A percentile compares a stretch with the other conserved stretches of the same genome.
phyloP scores from a whole-genome alignment of 1,140 invertebrate genomes.

The Meloidogyne floridensis region DNA sequence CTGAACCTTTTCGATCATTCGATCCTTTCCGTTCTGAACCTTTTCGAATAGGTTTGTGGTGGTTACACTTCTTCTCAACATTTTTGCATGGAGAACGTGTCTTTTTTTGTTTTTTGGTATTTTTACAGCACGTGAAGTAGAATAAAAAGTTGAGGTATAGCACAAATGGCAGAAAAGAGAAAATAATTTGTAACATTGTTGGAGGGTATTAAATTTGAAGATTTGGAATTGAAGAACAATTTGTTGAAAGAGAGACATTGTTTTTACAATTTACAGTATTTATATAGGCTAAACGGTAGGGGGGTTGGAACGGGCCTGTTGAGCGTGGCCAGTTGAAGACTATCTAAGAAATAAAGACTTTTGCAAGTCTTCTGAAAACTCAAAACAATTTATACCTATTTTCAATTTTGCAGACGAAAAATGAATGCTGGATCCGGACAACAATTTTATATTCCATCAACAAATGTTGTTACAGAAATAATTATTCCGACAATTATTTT shows the following conservation, averaged over 20 bases:
- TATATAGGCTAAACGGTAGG: too few species aligned
- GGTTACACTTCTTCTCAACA: not conserved
- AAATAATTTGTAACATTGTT: not conserved
- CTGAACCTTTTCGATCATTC: not conserved
- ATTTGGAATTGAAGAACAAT: too few species aligned
- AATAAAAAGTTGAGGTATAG: not conserved
- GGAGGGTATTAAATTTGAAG: not conserved
- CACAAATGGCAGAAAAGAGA: not conserved
- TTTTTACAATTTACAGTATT: too few species aligned
- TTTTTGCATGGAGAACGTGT: not conserved
- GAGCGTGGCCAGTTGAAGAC: too few species aligned
- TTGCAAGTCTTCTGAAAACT: too few species aligned
- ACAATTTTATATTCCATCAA: constrained; percentile 51
- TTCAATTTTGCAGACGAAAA: not conserved
- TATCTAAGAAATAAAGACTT: too few species aligned
- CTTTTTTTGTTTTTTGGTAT: not conserved
- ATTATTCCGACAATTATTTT: constrained; percentile 61
- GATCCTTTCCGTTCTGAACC: not conserved
- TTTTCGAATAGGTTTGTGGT: not conserved
- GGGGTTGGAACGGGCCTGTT: too few species aligned
- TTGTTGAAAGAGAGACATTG: too few species aligned
- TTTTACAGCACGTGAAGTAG: not conserved
- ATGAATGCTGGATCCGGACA: not conserved
- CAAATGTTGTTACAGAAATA: constrained; percentile 59
- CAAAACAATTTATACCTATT: not conserved